A percentile compares a stretch with the other conserved stretches of the same genome.
phyloP scores from a whole-genome alignment of 2,797 vertebrate species.

The Cichlasoma orientale region DNA sequence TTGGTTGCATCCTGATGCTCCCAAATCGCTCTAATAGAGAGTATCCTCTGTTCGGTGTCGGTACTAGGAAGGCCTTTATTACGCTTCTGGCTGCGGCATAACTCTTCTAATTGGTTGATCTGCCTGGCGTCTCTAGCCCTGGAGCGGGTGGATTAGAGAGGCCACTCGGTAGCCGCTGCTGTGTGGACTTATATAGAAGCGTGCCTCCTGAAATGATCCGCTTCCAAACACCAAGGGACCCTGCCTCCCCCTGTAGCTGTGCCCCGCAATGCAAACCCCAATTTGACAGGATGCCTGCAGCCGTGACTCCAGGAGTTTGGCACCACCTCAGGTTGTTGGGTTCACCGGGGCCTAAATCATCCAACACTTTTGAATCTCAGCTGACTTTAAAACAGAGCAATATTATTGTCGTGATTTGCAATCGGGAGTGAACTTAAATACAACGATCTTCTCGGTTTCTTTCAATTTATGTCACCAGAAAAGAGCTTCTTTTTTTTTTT shows the following conservation, averaged over 20 bases:
- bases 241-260: background rate
- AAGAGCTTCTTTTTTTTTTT: background rate
- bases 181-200: conserved; percentile 73
- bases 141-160: conserved; percentile 70
- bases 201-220: conserved; percentile 63
- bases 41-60: conserved; percentile 61
- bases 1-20: conserved; percentile 72
- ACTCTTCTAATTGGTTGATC: conserved; percentile 83
- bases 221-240: conserved; percentile 43
- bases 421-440: background rate
- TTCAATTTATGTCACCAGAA: background rate
- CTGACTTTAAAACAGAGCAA: background rate
- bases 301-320: conserved; percentile 30
- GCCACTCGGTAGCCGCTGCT: conserved; percentile 70
- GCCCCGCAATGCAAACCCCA: background rate
- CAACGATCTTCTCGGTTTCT: background rate
- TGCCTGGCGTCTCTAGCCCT: conserved; percentile 80
- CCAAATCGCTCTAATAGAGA: conserved; percentile 69
- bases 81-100: conserved; percentile 62
- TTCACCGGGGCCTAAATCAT: conserved; percentile 32
- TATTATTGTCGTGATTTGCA: background rate
- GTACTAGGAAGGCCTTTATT: conserved; percentile 69
- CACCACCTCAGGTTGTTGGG: conserved; percentile 46
- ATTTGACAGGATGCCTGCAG: conserved; percentile 36
- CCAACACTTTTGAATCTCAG: background rate